These are phyloP conservation scores for Okamejei kenojei DNA, from an alignment of 2,797 vertebrate genomes.

Conservation along the genomic window DNA sequence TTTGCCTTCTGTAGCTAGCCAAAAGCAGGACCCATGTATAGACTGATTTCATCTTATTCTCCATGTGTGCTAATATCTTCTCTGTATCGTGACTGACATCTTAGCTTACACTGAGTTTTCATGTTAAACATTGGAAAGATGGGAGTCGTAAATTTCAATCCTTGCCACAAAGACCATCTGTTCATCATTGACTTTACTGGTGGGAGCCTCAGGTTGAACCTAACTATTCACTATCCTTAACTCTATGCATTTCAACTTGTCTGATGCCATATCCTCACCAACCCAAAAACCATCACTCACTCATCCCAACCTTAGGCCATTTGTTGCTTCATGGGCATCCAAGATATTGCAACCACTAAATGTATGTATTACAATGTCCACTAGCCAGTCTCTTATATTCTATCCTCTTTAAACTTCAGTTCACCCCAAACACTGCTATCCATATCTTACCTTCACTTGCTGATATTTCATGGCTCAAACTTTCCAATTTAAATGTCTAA, in stretches of 20 bases:
- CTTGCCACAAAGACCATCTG: neutral
- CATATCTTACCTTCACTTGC: too few species aligned
- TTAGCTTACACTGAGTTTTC: neutral
- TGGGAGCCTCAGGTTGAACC: neutral
- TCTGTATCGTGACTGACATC: neutral
- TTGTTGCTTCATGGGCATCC: neutral
- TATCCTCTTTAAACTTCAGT: neutral
- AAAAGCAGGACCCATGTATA: neutral
- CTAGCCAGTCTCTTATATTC: neutral
- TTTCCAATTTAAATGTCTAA: neutral
- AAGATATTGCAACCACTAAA: neutral
- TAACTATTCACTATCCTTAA: neutral
- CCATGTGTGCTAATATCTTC: neutral
- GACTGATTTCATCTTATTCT: neutral
- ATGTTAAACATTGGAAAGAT: neutral
- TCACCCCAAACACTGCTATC: neutral
- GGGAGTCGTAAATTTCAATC: neutral
- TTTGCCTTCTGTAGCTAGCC: too few species aligned
- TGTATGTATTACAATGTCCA: neutral
- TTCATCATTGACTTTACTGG: neutral
- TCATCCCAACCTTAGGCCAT: neutral
- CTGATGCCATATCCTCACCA: too few species aligned
- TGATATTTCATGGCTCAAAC: neutral
- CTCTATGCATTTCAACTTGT: neutral
- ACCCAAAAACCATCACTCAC: neutral